Evolutionary conservation across 2,888 invertebrate genomes (phyloP).

Genomic region (Pardosa pseudoannulata): DNA sequence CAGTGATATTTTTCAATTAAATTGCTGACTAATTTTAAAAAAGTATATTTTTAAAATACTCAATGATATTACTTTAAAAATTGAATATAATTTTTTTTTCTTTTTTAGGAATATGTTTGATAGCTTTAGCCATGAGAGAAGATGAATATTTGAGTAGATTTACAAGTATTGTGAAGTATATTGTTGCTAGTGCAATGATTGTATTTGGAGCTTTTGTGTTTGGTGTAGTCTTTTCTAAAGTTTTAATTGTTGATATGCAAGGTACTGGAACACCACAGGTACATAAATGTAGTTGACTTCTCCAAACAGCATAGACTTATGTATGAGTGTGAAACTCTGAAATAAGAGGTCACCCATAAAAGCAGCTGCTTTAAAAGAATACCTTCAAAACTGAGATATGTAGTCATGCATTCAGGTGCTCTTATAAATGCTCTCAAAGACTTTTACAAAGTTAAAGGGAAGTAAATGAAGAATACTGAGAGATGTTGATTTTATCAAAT

Average conservation of each 20-base stretch:
- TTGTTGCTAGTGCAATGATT: conserved; percentile 77
- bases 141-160: conserved; percentile 78
- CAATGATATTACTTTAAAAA: too few species aligned
- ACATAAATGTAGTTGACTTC: conserved; percentile 48
- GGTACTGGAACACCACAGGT: background rate
- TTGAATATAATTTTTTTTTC: too few species aligned
- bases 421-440: background rate
- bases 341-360: background rate
- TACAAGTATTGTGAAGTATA: conserved; percentile 77
- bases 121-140: conserved; percentile 77
- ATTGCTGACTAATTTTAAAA: too few species aligned
- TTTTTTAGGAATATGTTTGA: conserved; percentile 78
- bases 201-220: conserved; percentile 79
- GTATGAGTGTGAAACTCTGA: background rate
- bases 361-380: background rate
- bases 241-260: conserved; percentile 73
- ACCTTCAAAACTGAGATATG: background rate
- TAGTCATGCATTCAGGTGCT: background rate
- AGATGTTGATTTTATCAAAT: background rate
- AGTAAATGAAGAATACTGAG: background rate
- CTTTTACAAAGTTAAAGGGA: background rate
- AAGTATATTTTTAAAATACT: too few species aligned
- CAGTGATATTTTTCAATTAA: too few species aligned
- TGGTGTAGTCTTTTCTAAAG: conserved; percentile 79
- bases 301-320: background rate